Conservation (phyloP, 2,797 vertebrate species). For the Champsocephalus gunnari region DNA sequence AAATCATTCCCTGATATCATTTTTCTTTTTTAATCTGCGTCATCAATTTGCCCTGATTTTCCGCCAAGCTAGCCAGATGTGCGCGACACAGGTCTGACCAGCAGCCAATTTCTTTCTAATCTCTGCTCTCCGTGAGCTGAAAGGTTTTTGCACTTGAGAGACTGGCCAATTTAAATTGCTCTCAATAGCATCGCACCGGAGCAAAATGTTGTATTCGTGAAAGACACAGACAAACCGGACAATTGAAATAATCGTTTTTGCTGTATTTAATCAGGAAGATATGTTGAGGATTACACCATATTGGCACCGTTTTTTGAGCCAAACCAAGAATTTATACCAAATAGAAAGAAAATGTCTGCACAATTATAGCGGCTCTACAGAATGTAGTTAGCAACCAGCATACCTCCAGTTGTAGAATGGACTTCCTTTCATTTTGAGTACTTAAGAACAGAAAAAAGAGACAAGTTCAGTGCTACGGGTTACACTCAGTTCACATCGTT, state of each 20-base stretch:
- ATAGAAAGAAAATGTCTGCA: slow-evolving; percentile 60
- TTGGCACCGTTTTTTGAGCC: slow-evolving; percentile 29
- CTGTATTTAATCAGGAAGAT: slow-evolving; percentile 41
- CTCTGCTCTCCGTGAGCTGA: slow-evolving; percentile 67
- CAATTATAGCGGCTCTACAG: slow-evolving; percentile 68
- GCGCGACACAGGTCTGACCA: slow-evolving; percentile 67
- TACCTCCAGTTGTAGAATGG: slow-evolving; percentile 84
- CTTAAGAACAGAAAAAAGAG: slow-evolving; percentile 81
- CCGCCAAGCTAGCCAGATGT: slow-evolving; percentile 68
- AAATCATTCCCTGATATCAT: slow-evolving; percentile 58
- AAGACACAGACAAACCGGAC: slow-evolving; percentile 14
- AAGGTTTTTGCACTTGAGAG: slow-evolving; percentile 61
- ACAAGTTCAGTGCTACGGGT: slow-evolving; percentile 72
- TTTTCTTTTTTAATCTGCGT: slow-evolving; percentile 31
- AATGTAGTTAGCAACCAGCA: slow-evolving; percentile 78
- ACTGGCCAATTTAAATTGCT: slow-evolving; percentile 66
- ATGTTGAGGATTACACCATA: slow-evolving; percentile 24
- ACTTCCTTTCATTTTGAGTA: slow-evolving; percentile 86
- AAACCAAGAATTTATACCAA: slow-evolving; percentile 54
- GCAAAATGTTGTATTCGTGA: slow-evolving; percentile 38
- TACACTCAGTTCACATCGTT: slow-evolving; percentile 48
- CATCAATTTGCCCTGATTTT: slow-evolving; percentile 59
- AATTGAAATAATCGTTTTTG: slow-evolving; percentile 45
- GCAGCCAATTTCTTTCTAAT: slow-evolving; percentile 77
- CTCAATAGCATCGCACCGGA: slow-evolving; percentile 30